These are phyloP conservation scores for Triplophysa bombifrons DNA, from an alignment of 2,797 vertebrate genomes.

Conservation along the genomic window DNA sequence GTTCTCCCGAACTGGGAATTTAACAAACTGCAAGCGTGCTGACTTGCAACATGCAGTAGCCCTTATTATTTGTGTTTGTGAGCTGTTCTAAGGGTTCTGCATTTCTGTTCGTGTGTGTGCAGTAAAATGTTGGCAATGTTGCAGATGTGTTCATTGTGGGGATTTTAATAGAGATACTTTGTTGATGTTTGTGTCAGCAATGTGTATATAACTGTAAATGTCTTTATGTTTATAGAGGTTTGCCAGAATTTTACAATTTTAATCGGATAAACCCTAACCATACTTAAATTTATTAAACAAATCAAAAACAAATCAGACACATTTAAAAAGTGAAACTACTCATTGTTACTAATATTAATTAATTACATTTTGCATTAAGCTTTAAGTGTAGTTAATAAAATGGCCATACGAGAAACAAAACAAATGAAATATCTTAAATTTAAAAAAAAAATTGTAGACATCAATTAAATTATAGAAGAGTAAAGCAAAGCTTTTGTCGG, in stretches of 20 bases:
- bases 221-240: not conserved
- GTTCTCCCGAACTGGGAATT: constrained; percentile 41
- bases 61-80: not conserved
- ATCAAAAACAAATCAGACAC: too few relatives aligned
- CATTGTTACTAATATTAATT: too few relatives aligned
- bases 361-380: too few relatives aligned
- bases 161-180: not conserved
- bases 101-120: not conserved
- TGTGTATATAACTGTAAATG: constrained; percentile 1
- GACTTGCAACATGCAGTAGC: not conserved
- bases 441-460: too few relatives aligned
- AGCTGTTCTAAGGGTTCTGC: constrained; percentile 1
- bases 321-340: too few relatives aligned
- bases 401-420: too few relatives aligned
- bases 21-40: constrained; percentile 13
- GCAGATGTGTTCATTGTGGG: not conserved
- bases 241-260: not conserved
- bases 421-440: too few relatives aligned
- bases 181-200: not conserved
- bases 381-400: too few relatives aligned
- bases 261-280: too few relatives aligned
- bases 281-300: too few relatives aligned
- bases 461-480: too few relatives aligned
- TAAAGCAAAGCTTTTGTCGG: too few relatives aligned
- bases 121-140: not conserved